Percentiles rank a stretch among this genome's conserved stretches.
phyloP scores from a whole-genome alignment of 2,797 vertebrate genomes.

The Hydrocynus forskahlii region DNA sequence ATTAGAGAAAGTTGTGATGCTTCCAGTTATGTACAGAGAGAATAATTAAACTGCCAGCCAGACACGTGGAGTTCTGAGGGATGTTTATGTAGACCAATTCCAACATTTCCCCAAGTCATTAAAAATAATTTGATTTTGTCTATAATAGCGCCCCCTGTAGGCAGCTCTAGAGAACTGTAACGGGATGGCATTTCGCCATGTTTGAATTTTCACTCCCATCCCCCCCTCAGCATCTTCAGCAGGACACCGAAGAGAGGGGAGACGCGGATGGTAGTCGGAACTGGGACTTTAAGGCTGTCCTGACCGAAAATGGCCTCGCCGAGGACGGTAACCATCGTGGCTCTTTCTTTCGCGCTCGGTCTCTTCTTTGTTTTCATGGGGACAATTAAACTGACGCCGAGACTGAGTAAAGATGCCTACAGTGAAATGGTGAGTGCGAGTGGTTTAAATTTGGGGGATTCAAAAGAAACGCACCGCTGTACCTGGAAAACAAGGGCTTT shows the following conservation, averaged over 20 bases:
- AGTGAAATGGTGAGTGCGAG: constrained; percentile 94
- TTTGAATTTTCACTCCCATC: constrained; percentile 63
- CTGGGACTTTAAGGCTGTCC: constrained; percentile 21
- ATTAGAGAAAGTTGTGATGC: no score
- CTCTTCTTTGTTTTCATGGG: constrained; percentile 99
- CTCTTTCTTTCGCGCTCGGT: constrained; percentile 92
- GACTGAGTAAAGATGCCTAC: constrained; percentile 96
- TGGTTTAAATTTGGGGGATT: constrained; percentile 50
- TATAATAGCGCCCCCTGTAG: constrained; percentile 17
- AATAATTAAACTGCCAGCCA: no score
- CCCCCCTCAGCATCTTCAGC: constrained; percentile 61
- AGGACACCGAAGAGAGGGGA: constrained; percentile 40
- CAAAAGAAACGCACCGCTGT: neutral
- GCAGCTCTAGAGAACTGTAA: neutral
- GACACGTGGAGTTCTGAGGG: no score
- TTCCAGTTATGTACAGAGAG: no score
- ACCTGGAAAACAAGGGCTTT: neutral
- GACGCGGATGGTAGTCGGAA: constrained; percentile 34
- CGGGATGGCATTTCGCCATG: constrained; percentile 63
- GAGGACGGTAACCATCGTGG: constrained; percentile 92
- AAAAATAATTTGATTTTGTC: neutral
- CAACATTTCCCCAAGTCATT: neutral
- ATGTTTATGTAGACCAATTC: neutral
- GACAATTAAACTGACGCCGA: constrained; percentile 95
- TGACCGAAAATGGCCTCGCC: constrained; percentile 87